These are phyloP conservation scores for Drosophila takahashii DNA, from an alignment of 1,140 invertebrate species.

Conservation along the genomic window DNA sequence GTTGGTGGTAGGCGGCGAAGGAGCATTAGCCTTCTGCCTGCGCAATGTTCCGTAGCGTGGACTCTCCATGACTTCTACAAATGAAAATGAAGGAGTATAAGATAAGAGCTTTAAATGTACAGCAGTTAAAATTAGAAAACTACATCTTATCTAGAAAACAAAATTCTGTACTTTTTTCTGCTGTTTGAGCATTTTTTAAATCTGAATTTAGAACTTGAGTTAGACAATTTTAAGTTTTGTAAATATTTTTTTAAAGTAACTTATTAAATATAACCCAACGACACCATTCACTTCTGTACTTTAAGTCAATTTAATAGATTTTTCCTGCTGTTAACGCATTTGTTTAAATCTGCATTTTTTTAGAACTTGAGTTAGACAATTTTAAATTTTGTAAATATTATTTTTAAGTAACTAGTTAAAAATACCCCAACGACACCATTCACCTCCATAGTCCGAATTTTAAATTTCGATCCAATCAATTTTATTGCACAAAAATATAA, in stretches of 20 bases:
- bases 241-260: neutral
- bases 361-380: too few relatives aligned
- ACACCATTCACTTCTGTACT: neutral
- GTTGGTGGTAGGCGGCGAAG: conserved; percentile 75
- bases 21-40: conserved; percentile 73
- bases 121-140: neutral
- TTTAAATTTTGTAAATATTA: too few relatives aligned
- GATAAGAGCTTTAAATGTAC: neutral
- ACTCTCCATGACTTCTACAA: conserved; percentile 73
- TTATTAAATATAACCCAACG: neutral
- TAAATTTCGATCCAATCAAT: conserved; percentile 4
- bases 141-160: neutral
- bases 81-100: neutral
- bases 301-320: too few relatives aligned
- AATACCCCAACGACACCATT: neutral
- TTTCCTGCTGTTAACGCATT: too few relatives aligned
- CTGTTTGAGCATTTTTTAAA: too few relatives aligned
- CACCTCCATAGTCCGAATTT: neutral
- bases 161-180: too few relatives aligned
- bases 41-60: conserved; percentile 78
- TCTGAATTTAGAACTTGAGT: too few relatives aligned
- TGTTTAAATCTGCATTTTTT: too few relatives aligned
- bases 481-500: conserved; percentile 23
- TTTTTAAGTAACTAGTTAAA: neutral
- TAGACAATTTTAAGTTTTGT: neutral